Evolutionary conservation across 2,888 invertebrate species (phyloP).

Genomic region (Synergus japonicus): DNA sequence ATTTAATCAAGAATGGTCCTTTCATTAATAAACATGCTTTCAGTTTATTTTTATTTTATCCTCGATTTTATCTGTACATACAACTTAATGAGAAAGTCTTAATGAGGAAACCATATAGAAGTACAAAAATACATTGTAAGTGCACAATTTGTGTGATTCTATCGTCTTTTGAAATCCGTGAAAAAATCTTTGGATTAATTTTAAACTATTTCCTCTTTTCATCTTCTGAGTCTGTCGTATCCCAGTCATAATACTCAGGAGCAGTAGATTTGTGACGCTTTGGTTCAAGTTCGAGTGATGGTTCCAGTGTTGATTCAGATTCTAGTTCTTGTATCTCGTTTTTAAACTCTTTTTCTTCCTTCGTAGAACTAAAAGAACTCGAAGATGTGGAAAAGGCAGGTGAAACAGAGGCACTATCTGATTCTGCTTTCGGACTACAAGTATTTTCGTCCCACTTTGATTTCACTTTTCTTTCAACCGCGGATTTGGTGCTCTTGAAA

Average conservation of each 20-base stretch:
- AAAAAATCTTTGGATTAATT: not conserved
- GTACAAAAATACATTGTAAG: too few relatives aligned
- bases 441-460: constrained; percentile 18
- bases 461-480: not conserved
- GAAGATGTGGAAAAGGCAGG: not conserved
- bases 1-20: too few relatives aligned
- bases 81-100: too few relatives aligned
- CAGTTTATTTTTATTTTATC: too few relatives aligned
- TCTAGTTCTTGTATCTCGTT: constrained; percentile 3
- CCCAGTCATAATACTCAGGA: constrained; percentile 59
- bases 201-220: constrained; percentile 31
- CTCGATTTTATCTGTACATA: too few relatives aligned
- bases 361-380: not conserved
- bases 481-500: not conserved
- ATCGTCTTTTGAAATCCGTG: too few relatives aligned
- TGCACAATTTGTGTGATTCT: too few relatives aligned
- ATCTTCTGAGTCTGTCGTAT: constrained; percentile 65
- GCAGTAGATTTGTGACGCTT: constrained; percentile 1
- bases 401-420: constrained; percentile 18
- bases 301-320: not conserved
- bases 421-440: constrained; percentile 43
- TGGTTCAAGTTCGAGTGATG: not conserved
- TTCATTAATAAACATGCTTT: too few relatives aligned
- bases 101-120: too few relatives aligned
- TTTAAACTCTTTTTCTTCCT: constrained; percentile 28